Evolutionary conservation across 2,888 invertebrate species (phyloP).

Genomic region (Ditula angustiorana): DNA sequence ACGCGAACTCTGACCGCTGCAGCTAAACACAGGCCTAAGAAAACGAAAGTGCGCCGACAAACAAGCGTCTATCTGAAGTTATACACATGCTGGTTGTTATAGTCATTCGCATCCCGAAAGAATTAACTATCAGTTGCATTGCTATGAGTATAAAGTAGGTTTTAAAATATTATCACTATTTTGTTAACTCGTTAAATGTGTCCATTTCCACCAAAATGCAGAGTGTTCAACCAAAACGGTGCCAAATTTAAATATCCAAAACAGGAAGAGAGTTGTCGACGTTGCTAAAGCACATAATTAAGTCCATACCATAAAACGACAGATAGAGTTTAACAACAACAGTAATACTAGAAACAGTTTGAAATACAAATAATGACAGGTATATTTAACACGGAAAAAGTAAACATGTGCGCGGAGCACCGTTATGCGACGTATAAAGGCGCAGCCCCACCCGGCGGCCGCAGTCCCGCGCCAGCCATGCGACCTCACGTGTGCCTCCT

Average conservation of each 20-base stretch:
- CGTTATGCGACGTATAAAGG: conserved; percentile 79
- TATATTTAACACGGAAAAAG: conserved; percentile 66
- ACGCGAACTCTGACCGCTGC: conserved; percentile 22
- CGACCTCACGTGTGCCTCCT: conserved; percentile 67
- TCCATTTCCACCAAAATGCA: background rate
- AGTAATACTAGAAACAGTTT: conserved; percentile 52
- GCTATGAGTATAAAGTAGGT: too few species aligned
- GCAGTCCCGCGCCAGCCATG: conserved; percentile 71
- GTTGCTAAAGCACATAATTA: background rate
- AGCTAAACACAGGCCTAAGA: background rate
- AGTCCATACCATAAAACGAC: background rate
- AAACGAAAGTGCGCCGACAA: conserved; percentile 25
- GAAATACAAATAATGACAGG: conserved; percentile 74
- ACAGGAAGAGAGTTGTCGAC: background rate
- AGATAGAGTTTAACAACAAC: conserved; percentile 17
- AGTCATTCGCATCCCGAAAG: background rate
- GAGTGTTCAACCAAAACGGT: background rate
- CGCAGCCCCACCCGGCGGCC: conserved; percentile 54
- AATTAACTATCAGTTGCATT: background rate
- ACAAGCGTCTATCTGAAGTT: background rate
- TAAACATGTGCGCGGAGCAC: conserved; percentile 65
- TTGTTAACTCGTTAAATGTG: too few species aligned
- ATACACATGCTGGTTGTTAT: background rate
- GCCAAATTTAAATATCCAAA: background rate
- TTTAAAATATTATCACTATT: too few species aligned